phyloP scores from a whole-genome alignment of 2,888 invertebrate genomes.

The Synanthedon andrenaeformis region DNA sequence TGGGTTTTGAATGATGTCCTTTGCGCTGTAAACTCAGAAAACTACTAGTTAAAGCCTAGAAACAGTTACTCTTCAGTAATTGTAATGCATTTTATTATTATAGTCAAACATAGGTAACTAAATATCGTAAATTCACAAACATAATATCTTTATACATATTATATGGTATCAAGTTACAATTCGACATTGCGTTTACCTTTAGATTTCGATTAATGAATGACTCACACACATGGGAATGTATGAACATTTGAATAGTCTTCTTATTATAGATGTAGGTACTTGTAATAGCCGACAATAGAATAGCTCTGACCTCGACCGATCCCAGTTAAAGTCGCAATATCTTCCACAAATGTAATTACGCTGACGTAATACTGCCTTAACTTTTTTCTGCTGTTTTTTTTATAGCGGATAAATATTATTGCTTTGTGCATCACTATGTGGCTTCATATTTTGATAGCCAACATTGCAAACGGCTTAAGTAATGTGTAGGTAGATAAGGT shows the following conservation, averaged over 20 bases:
- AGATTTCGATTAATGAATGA: neutral
- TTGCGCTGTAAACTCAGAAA: too few species aligned
- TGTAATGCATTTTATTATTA: too few species aligned
- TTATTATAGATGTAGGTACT: neutral
- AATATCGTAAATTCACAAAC: too few species aligned
- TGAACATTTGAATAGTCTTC: neutral
- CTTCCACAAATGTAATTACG: slow-evolving; percentile 14
- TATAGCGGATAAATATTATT: neutral
- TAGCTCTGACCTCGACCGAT: slow-evolving; percentile 52
- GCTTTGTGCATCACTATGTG: neutral
- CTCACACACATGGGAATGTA: neutral
- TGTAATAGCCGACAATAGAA: slow-evolving; percentile 46
- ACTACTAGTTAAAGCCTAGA: too few species aligned
- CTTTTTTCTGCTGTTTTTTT: neutral
- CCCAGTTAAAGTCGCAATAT: slow-evolving; percentile 11
- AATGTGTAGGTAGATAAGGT: too few species aligned
- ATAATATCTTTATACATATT: too few species aligned
- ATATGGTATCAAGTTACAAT: too few species aligned
- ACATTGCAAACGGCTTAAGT: too few species aligned
- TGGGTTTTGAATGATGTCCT: too few species aligned
- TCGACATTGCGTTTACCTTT: neutral
- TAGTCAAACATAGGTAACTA: too few species aligned
- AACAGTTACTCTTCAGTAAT: too few species aligned
- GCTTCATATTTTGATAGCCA: slow-evolving; percentile 4
- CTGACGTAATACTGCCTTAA: slow-evolving; percentile 15